Evolutionary conservation across 2,888 invertebrate genomes (phyloP).

Genomic region (Melipona beecheii): DNA sequence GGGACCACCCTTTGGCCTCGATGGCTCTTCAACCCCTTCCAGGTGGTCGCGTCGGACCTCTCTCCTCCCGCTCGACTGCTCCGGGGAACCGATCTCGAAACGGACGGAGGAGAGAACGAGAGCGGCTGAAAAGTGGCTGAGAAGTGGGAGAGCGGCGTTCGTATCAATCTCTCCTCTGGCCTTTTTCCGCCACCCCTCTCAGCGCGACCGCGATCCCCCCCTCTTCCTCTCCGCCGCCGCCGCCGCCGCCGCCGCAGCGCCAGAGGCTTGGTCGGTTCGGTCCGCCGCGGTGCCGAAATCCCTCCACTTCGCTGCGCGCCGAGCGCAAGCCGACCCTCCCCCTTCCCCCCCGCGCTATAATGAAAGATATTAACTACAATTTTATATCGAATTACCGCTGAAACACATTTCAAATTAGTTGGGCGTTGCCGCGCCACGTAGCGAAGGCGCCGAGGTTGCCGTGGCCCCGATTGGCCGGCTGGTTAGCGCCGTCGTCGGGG

Average conservation of each 20-base stretch:
- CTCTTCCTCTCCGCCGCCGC: too few species aligned
- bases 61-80: slow-evolving; percentile 56
- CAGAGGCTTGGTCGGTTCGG: background rate
- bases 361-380: slow-evolving; percentile 84
- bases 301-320: background rate
- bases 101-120: slow-evolving; percentile 32
- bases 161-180: slow-evolving; percentile 47
- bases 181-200: background rate
- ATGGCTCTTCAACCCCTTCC: slow-evolving; percentile 75
- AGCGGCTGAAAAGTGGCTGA: slow-evolving; percentile 20
- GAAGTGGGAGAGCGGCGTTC: slow-evolving; percentile 38
- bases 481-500: slow-evolving; percentile 60
- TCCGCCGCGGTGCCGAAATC: slow-evolving; percentile 14
- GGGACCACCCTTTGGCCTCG: slow-evolving; percentile 67
- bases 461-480: slow-evolving; percentile 58
- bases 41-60: slow-evolving; percentile 64
- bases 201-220: background rate
- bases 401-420: slow-evolving; percentile 83
- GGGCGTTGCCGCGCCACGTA: slow-evolving; percentile 78
- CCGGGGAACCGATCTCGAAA: slow-evolving; percentile 49
- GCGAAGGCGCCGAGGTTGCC: slow-evolving; percentile 66
- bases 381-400: slow-evolving; percentile 84
- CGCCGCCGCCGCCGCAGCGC: background rate
- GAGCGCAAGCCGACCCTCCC: slow-evolving; percentile 1
- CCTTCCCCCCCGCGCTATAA: slow-evolving; percentile 69